Evolutionary conservation across 1,140 invertebrate genomes (phyloP), one percentile per base, ranked within the genome.

Genomic region (Drosophila jambulina): DNA sequence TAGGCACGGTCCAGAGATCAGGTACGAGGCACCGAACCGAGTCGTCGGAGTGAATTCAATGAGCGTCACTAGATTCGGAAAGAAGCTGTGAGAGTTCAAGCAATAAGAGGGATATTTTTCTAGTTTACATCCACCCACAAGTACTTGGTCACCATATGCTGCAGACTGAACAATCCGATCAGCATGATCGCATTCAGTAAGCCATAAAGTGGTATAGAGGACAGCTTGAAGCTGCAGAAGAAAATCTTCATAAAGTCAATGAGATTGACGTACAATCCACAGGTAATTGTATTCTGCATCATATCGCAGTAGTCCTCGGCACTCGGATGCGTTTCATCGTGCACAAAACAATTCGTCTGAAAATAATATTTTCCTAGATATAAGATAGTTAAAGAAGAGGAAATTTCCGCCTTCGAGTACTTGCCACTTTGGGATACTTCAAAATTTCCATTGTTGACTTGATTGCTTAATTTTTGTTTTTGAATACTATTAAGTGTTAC

Each of bases 61-160:
- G 27, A 85, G 42, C 9, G 43, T 27, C 5, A 68, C 10, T n/a
- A 53, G 68, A 43, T 85, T 85, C 13, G 82, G 82, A 54, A 82
- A 12, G 6, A 81, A 70, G 19, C 82, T 82, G 23, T 0, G 17
- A 34, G 0, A 17, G 27, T 9, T 9, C 21, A 7, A 48, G 6
- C 0, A n/a, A 32, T 49, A 13, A 19, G 8, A 32, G 8, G 0
- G 9, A 56, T 10, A 25, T 10, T 8, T 6, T 10, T 51, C 1
- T 9, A 17, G 23, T 4, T 17, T 21, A 5, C 2, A n/a, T 12
- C 19, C 23, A 86, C 82, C 61, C 25, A 85, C 82, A 85, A 86
- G n/a, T 82, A 82, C 25, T 78, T 86, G 4, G 48, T 36, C 19
- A 82, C 21, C 60, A 82, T 49, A 32, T 61, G 56, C 2, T 61